Percentiles rank a stretch among this genome's conserved stretches.
phyloP scores from a whole-genome alignment of 2,888 invertebrate genomes.

The Drosophila longiperda region DNA sequence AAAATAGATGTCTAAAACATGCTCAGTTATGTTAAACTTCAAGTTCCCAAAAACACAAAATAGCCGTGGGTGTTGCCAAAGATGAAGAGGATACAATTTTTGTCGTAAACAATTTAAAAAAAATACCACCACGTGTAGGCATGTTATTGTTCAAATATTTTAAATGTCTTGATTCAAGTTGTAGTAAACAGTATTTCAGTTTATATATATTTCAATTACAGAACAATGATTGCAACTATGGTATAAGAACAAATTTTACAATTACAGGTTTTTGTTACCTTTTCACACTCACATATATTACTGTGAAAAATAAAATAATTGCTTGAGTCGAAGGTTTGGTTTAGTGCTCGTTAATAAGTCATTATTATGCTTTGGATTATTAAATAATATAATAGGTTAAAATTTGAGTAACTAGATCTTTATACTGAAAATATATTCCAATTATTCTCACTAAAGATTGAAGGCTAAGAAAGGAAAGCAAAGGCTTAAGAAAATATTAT shows the following conservation, averaged over 20 bases:
- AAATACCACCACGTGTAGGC: not conserved
- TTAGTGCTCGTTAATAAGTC: not conserved
- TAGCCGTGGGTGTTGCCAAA: not conserved
- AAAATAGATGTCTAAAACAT: not conserved
- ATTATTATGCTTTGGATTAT: not conserved
- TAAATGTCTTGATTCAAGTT: not conserved
- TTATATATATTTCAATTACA: not conserved
- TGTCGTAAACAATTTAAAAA: not conserved
- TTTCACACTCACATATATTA: not conserved
- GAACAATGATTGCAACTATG: not conserved
- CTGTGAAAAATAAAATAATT: not conserved
- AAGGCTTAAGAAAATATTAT: no score
- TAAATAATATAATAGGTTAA: not conserved
- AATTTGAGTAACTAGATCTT: not conserved
- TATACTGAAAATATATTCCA: not conserved
- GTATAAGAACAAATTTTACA: not conserved
- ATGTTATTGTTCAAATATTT: not conserved
- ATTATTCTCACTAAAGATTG: not conserved
- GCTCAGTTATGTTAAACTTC: not conserved
- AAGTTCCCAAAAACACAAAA: not conserved
- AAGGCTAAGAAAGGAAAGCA: not conserved
- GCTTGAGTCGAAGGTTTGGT: accelerated
- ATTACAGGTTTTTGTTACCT: not conserved
- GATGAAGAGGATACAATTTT: not conserved
- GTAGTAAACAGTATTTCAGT: not conserved